Evolutionary conservation across 2,113 vertebrate genomes (phyloP), one percentile per base, ranked within the genome.

Genomic region (Melanerpes aurifrons): DNA sequence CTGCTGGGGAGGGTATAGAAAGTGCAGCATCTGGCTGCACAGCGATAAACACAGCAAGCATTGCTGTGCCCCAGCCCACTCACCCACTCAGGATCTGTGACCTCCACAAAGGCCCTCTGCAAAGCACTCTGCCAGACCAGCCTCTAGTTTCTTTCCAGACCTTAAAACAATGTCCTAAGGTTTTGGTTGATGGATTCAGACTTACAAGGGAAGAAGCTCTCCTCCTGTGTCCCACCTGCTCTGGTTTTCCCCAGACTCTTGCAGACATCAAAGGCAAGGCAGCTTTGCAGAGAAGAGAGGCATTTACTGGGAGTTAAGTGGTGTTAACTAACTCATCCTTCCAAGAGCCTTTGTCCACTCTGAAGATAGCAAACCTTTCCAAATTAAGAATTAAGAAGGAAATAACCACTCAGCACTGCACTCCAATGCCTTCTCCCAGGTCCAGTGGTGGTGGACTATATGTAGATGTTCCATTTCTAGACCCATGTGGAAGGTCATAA

Each of bases 1-100:
- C 26, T 4, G 3, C 37, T 9, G 17, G 1, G 4, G 35, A 17
- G 14, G 9, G 1, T 14, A 14, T 21, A n/a, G 19, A 45, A 67
- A 37, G 22, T 12, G 32, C 31, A 81, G 9, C 8, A 8, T 25
- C 32, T 66, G 68, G 26, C 26, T 84, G 62, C 54, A 17, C 24
- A 9, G 37, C 1, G n/a, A 56, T 12, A 47, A 59, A 24, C 35
- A 7, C 19, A n/a, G 14, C 12, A 45, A 63, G 1, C 5, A 4
- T 72, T 90, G 82, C 70, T 78, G 15, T 18, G 64, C 26, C 28
- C 21, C 14, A 9, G 6, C 31, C 21, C 58, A 7, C 40, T 35
- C 15, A 5, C 3, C 12, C 63, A 54, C 11, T 3, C 5, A n/a
- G 19, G 45, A 31, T 35, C 22, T 73, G 47, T n/a, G 67, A 87